Conservation (phyloP, 1,140 invertebrate genomes). For the Bombus difficillimus region DNA sequence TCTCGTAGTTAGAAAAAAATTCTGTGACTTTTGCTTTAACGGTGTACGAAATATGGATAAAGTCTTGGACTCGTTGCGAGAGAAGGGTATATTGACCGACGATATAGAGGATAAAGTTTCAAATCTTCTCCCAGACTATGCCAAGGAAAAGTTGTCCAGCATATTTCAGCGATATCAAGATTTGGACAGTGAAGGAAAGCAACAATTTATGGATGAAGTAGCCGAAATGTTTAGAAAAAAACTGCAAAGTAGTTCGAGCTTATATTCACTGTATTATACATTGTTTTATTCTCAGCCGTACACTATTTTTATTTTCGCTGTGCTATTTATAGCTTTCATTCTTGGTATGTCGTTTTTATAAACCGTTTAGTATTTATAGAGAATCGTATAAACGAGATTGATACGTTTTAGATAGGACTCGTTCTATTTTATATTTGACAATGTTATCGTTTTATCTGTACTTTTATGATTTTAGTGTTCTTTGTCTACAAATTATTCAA, state of each 20-base stretch:
- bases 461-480: conserved; percentile 87
- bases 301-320: conserved; percentile 38
- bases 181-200: conserved; percentile 76
- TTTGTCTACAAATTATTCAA: conserved; percentile 92
- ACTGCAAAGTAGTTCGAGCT: background rate
- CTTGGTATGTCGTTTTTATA: conserved; percentile 39
- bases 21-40: background rate
- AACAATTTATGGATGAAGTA: conserved; percentile 71
- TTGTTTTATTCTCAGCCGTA: conserved; percentile 22
- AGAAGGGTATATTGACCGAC: conserved; percentile 17
- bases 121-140: conserved; percentile 44
- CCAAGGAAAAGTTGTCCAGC: conserved; percentile 72
- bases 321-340: conserved; percentile 49
- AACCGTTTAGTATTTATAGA: conserved; percentile 23
- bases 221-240: conserved; percentile 62
- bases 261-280: background rate
- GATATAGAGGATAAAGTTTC: conserved; percentile 61
- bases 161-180: conserved; percentile 76
- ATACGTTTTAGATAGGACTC: background rate
- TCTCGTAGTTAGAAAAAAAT: background rate
- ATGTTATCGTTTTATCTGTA: too few species aligned
- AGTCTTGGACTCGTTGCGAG: conserved; percentile 33
- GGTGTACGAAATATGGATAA: conserved; percentile 38
- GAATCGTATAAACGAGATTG: background rate
- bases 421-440: background rate